phyloP scores from a whole-genome alignment of 2,113 vertebrate species.

The Rhinogobius similis region DNA sequence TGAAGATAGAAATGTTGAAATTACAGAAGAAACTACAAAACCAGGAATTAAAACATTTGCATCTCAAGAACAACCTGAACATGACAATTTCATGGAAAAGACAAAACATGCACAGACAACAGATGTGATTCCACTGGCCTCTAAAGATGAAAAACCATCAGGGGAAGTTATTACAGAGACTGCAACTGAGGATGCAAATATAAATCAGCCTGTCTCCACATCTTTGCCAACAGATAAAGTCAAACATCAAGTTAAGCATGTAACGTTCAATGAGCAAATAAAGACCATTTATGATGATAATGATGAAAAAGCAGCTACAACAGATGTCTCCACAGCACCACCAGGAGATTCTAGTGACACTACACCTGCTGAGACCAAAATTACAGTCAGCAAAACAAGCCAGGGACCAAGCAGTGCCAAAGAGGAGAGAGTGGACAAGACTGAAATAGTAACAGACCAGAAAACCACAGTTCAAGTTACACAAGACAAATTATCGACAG shows the following conservation, averaged over 20 bases:
- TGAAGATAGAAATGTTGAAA: not conserved
- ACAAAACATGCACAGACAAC: not conserved
- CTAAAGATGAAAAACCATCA: not conserved
- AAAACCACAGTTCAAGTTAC: not conserved
- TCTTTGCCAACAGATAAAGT: conserved; percentile 3
- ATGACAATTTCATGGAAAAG: not conserved
- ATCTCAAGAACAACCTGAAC: not conserved
- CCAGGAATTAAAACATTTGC: conserved; percentile 13
- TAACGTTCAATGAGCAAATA: not conserved
- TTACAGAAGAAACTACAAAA: conserved; percentile 11
- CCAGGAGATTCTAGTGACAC: not conserved
- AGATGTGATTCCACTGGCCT: not conserved
- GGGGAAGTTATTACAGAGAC: not conserved
- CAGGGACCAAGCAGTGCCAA: conserved; percentile 19
- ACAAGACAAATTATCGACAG: not conserved
- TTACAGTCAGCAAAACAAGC: not conserved
- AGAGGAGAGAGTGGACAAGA: not conserved
- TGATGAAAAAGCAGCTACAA: not conserved
- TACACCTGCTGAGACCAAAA: not conserved
- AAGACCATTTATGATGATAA: not conserved
- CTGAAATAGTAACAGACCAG: not conserved
- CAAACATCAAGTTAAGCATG: not conserved
- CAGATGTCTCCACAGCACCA: not conserved
- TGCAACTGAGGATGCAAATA: not conserved
- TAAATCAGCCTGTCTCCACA: not conserved